Evolutionary conservation across 2,888 invertebrate species (phyloP), one percentile per base, ranked within the genome.

Genomic region (Drosophila siamana): DNA sequence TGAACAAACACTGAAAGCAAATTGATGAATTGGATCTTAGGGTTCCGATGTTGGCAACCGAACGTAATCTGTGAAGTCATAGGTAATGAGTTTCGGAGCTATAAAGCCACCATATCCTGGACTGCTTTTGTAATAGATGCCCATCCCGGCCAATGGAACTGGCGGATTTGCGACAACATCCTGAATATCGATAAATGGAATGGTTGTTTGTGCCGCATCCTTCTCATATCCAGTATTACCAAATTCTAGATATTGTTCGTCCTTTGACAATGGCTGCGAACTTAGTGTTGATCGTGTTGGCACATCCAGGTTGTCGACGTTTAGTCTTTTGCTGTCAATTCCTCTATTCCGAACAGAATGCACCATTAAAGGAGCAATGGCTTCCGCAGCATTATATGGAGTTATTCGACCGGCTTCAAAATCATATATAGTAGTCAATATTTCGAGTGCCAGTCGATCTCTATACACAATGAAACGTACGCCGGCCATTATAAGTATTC

Each of bases 31-130:
- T 0, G n/a, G 2, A 5, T n/a, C n/a, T n/a, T n/a, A n/a, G n/a
- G n/a, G n/a, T n/a, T n/a, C n/a, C n/a, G n/a, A n/a, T n/a, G n/a
- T n/a, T n/a, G 36, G 36, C 36, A 15, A 6, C 7, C 6, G 3
- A 38, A 38, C 13, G 7, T 38, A 15, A 15, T 13, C 13, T 3
- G 36, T 15, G 2, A 13, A 38, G 2, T 38, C 36, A 7, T 38
- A 38, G 15, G 13, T 13, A 7, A 38, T 38, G 7, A 38, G 13
- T 38, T 38, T 38, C 8, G 95, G 94, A 0, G 94, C 95, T 0
- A 97, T 89, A 91, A 95, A 97, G 1, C 97, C 97, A 4, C 97
- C 97, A 56, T 94, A 96, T 59, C 94, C 94, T 1, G 90, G 89
- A 26, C 93, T 92, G 1, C 96, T 96, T 87, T 97, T 38, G 13